A percentile compares a stretch with the other conserved stretches of the same genome.
Conservation (phyloP, 2,888 invertebrate species). For the Caenorhabditis sulstoni region DNA sequence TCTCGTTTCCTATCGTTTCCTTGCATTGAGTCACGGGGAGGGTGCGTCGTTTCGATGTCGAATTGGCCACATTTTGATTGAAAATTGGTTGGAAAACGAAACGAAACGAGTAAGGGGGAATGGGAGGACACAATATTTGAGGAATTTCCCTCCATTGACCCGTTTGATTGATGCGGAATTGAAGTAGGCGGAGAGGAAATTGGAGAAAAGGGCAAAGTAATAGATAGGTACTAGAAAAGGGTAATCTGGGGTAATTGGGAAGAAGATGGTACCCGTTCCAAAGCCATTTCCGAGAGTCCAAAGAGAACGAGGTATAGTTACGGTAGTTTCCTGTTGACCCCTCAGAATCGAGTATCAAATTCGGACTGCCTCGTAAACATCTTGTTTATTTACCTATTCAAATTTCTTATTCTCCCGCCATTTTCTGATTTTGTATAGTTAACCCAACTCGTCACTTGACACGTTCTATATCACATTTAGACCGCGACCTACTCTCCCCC, state of each 20-base stretch:
- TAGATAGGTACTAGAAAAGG: not conserved
- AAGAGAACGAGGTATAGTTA: too few relatives aligned
- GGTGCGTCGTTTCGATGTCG: slow-evolving; percentile 8
- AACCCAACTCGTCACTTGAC: slow-evolving; percentile 25
- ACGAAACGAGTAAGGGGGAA: not conserved
- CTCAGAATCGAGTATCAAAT: too few relatives aligned
- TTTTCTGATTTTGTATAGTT: slow-evolving; percentile 29
- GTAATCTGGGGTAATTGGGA: not conserved
- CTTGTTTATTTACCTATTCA: slow-evolving; percentile 4
- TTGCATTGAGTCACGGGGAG: slow-evolving; percentile 8
- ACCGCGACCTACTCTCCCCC: slow-evolving; percentile 3
- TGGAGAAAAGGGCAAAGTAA: slow-evolving; percentile 8
- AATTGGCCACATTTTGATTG: slow-evolving; percentile 9
- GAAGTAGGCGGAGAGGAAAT: not conserved
- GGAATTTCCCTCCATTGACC: not conserved
- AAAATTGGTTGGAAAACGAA: slow-evolving; percentile 9
- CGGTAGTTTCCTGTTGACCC: too few relatives aligned
- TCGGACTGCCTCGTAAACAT: not conserved
- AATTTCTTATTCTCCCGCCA: not conserved
- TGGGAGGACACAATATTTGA: slow-evolving; percentile 18
- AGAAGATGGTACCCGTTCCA: slow-evolving; percentile 26
- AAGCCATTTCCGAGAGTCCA: too few relatives aligned
- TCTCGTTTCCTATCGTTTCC: not conserved
- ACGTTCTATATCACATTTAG: slow-evolving; percentile 21
- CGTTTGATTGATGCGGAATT: slow-evolving; percentile 13